Percentiles rank a stretch among this genome's conserved stretches.
Conservation (phyloP, 2,888 invertebrate species). For the Callyntrura sp. region DNA sequence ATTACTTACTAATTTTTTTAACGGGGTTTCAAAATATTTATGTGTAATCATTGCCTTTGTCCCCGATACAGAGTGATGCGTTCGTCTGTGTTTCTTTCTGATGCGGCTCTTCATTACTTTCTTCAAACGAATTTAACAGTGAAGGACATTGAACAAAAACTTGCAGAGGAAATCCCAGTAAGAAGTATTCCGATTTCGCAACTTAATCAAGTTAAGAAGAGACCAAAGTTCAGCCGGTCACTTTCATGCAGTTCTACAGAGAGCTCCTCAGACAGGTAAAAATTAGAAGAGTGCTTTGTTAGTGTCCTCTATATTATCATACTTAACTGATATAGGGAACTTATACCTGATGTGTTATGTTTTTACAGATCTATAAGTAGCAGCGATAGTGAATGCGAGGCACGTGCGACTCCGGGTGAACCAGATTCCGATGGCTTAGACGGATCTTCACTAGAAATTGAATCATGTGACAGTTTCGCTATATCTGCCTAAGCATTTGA, state of each 20-base stretch:
- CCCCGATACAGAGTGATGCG: constrained; percentile 78
- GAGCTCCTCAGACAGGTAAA: constrained; percentile 62
- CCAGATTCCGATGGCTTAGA: constrained; percentile 61
- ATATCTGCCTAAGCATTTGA: constrained; percentile 46
- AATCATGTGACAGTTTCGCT: constrained; percentile 71
- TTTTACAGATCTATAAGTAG: constrained; percentile 64
- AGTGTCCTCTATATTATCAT: constrained; percentile 1
- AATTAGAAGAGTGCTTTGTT: not conserved
- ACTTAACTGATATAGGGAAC: too few relatives aligned
- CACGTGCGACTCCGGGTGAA: constrained; percentile 56
- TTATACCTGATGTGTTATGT: constrained; percentile 7
- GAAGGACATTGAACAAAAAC: constrained; percentile 80
- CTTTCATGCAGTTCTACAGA: constrained; percentile 68
- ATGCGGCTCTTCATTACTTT: constrained; percentile 82
- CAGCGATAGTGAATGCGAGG: constrained; percentile 61
- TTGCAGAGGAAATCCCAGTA: constrained; percentile 79
- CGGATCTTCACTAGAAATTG: constrained; percentile 63
- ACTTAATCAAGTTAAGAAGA: constrained; percentile 67
- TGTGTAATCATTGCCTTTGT: not conserved
- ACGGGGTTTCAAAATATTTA: not conserved
- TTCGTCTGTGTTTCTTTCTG: constrained; percentile 81
- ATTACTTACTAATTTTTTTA: not conserved
- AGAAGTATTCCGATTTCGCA: constrained; percentile 70
- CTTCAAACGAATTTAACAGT: constrained; percentile 81
- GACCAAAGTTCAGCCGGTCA: constrained; percentile 67